Conservation (phyloP, 1,140 invertebrate species). For the Drosophila kurseongensis region DNA sequence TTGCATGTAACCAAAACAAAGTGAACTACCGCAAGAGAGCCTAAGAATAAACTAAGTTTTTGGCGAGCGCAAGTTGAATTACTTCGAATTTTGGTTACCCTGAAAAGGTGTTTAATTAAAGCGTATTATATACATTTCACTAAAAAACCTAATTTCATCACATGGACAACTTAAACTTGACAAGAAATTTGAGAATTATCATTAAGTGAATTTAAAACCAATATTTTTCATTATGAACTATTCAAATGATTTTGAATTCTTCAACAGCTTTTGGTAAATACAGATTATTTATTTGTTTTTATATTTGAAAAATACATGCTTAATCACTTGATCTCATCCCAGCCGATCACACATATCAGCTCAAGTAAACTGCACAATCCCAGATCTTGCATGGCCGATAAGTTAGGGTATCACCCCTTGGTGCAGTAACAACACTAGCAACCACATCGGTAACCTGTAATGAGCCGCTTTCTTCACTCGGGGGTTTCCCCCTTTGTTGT, state of each 20-base stretch:
- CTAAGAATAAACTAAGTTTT: slow-evolving; percentile 17
- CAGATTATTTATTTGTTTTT: too few relatives aligned
- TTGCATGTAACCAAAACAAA: slow-evolving; percentile 76
- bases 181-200: too few relatives aligned
- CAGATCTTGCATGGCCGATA: background rate
- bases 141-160: too few relatives aligned
- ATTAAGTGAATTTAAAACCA: too few relatives aligned
- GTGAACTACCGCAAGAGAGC: slow-evolving; percentile 51
- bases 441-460: slow-evolving; percentile 64
- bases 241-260: too few relatives aligned
- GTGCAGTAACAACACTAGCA: slow-evolving; percentile 48
- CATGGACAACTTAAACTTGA: too few relatives aligned
- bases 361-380: background rate
- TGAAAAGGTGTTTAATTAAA: background rate
- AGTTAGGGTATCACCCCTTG: slow-evolving; percentile 24
- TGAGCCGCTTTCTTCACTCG: slow-evolving; percentile 78
- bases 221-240: too few relatives aligned
- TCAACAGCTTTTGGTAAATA: too few relatives aligned
- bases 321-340: background rate
- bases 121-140: too few relatives aligned
- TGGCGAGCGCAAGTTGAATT: slow-evolving; percentile 15
- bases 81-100: slow-evolving; percentile 11
- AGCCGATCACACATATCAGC: background rate
- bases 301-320: too few relatives aligned
- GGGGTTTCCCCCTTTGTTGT: slow-evolving; percentile 27